Conservation (phyloP, 2,888 invertebrate genomes). For the Rugalucina vietnamica region DNA sequence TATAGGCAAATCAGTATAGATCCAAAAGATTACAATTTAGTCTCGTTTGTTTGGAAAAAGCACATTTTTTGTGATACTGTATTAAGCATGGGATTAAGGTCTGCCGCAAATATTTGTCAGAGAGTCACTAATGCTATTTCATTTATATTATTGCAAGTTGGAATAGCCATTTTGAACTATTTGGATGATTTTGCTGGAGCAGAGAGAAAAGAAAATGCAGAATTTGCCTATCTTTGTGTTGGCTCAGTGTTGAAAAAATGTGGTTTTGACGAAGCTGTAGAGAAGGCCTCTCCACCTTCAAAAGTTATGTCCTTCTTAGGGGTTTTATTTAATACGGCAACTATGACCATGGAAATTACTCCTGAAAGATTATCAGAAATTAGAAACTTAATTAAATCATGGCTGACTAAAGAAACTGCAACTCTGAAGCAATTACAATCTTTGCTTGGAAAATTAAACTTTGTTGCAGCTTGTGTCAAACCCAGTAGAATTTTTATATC, state of each 20-base stretch:
- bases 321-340: constrained; percentile 18
- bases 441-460: constrained; percentile 41
- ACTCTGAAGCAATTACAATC: constrained; percentile 31
- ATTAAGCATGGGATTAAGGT: constrained; percentile 24
- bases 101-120: constrained; percentile 32
- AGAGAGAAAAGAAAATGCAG: constrained; percentile 8
- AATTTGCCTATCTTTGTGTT: constrained; percentile 11
- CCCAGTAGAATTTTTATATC: neutral
- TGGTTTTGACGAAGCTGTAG: neutral
- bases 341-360: constrained; percentile 29
- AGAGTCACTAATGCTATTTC: constrained; percentile 22
- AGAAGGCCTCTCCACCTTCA: neutral
- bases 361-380: constrained; percentile 21
- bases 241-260: constrained; percentile 29
- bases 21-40: constrained; percentile 19
- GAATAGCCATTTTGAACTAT: neutral
- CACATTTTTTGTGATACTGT: constrained; percentile 15
- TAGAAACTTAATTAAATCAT: constrained; percentile 6
- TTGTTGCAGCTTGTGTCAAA: constrained; percentile 33
- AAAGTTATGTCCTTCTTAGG: constrained; percentile 25
- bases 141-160: constrained; percentile 20
- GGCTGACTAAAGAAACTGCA: constrained; percentile 15
- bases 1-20: constrained; percentile 21
- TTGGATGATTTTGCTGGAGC: constrained; percentile 21
- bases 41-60: neutral